These are phyloP conservation scores for Mactromeris polynyma DNA, from an alignment of 2,888 invertebrate genomes.

Conservation along the genomic window DNA sequence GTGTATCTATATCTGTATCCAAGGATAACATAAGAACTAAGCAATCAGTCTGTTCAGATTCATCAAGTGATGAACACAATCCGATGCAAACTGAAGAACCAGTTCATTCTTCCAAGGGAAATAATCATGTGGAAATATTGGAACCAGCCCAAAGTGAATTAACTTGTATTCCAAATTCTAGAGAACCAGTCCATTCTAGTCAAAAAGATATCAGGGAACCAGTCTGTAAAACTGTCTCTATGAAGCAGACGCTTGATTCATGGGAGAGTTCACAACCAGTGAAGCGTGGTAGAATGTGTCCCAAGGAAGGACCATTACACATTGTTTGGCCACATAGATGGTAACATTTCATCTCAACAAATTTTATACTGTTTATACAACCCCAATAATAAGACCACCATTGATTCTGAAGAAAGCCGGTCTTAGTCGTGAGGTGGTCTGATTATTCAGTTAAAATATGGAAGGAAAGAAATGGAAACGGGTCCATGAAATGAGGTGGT, in stretches of 20 bases:
- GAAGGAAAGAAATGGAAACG: no score
- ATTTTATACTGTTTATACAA: neutral
- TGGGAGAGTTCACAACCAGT: neutral
- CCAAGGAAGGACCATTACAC: conserved; percentile 86
- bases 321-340: conserved; percentile 93
- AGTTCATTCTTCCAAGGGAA: neutral
- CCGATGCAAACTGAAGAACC: neutral
- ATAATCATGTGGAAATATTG: neutral
- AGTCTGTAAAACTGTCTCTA: neutral
- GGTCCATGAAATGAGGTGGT: no score
- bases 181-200: neutral
- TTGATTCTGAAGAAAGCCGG: no score
- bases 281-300: neutral
- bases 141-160: neutral
- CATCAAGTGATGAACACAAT: neutral
- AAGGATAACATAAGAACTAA: neutral
- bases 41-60: neutral
- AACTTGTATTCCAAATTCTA: neutral
- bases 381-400: no score
- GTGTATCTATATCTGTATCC: neutral
- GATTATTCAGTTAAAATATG: no score
- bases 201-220: neutral
- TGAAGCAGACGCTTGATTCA: neutral
- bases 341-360: conserved; percentile 81
- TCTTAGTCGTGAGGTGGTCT: no score